phyloP scores from a whole-genome alignment of 35 echinoderm and acorn worm species.

The Eucidaris tribuloides region DNA sequence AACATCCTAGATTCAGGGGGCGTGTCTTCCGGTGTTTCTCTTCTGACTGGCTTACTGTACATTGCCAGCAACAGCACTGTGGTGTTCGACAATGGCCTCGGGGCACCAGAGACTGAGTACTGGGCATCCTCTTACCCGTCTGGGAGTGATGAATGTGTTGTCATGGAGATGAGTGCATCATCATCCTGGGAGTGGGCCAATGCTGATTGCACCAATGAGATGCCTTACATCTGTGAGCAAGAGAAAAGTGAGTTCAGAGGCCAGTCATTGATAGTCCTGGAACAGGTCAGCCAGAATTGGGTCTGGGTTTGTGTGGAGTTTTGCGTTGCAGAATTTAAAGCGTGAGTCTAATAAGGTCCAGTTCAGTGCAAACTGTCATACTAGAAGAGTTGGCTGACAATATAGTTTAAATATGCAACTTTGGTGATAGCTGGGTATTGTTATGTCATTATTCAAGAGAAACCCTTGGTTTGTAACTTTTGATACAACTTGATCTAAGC shows the following conservation, averaged over 20 bases:
- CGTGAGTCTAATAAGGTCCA: no score
- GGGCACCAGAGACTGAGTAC: neutral
- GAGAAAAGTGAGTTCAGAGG: slow-evolving; percentile 52
- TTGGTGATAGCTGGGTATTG: no score
- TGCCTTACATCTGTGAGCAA: slow-evolving; percentile 74
- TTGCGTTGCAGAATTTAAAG: no score
- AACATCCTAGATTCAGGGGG: slow-evolving; percentile 13
- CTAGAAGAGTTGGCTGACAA: no score
- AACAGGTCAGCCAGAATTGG: no score
- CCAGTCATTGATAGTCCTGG: no score
- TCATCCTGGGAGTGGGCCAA: slow-evolving; percentile 62
- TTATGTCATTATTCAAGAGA: no score
- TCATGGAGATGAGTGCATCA: slow-evolving; percentile 43
- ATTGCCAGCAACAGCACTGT: neutral
- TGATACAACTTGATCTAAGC: no score
- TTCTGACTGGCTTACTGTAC: slow-evolving; percentile 19
- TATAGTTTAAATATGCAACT: no score
- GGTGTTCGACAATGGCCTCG: neutral
- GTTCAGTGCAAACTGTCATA: no score
- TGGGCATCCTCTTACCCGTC: slow-evolving; percentile 65
- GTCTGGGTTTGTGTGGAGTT: no score
- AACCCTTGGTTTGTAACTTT: no score
- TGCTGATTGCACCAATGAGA: slow-evolving; percentile 39
- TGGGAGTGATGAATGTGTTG: slow-evolving; percentile 28
- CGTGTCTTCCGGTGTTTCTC: neutral